These are phyloP conservation scores for Actinia tenebrosa DNA, from an alignment of 64 coral and sea anemone genomes.

Conservation along the genomic window DNA sequence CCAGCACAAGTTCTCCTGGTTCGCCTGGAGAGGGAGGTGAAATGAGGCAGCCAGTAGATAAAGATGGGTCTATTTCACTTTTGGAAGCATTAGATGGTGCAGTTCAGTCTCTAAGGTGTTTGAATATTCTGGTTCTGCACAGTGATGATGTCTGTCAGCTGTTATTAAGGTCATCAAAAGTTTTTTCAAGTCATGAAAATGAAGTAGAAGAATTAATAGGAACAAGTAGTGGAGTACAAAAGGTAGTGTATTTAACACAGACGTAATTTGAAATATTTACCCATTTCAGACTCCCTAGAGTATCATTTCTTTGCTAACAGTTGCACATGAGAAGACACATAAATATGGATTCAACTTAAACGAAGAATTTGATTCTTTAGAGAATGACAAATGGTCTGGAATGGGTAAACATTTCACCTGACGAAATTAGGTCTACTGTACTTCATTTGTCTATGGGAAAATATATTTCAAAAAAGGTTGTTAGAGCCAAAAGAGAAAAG, in stretches of 20 bases:
- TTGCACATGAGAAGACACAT: too few species aligned
- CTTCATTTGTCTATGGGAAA: too few species aligned
- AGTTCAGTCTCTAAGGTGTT: constrained; percentile 20
- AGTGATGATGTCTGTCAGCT: constrained; percentile 33
- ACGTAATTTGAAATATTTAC: neutral
- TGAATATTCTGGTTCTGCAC: constrained; percentile 38
- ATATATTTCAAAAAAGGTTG: too few species aligned
- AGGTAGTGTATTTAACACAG: neutral
- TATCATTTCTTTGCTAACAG: too few species aligned
- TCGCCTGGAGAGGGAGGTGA: neutral
- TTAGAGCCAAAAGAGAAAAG: too few species aligned
- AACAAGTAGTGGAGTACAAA: neutral
- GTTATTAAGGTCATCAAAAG: constrained; percentile 27
- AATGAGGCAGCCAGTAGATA: neutral
- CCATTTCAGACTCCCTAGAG: too few species aligned
- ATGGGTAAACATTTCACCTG: too few species aligned
- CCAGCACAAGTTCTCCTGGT: constrained; percentile 18
- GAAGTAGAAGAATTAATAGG: neutral
- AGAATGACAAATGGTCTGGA: too few species aligned
- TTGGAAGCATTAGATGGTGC: neutral
- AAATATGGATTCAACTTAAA: too few species aligned
- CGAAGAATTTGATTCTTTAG: too few species aligned
- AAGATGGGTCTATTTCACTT: neutral
- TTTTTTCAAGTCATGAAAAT: neutral
- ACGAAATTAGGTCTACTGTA: too few species aligned